phyloP scores from a whole-genome alignment of 2,797 vertebrate genomes.

The Paratrypauchen microcephalus region DNA sequence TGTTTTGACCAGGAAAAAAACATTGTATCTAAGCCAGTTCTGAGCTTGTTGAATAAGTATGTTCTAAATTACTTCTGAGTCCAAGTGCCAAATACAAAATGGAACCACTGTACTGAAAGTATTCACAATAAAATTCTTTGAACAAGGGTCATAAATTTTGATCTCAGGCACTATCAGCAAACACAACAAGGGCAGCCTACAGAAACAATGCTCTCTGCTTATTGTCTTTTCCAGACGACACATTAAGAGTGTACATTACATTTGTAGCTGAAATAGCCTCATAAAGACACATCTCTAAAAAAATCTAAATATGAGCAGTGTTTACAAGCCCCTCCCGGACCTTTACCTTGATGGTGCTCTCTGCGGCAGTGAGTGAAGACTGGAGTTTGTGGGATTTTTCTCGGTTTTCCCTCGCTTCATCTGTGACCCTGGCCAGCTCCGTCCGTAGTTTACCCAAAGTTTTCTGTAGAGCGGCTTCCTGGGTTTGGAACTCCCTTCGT shows the following conservation, averaged over 20 bases:
- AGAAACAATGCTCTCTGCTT: background rate
- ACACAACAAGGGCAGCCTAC: background rate
- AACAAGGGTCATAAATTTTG: background rate
- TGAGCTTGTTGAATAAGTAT: too few species aligned
- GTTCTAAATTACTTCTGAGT: background rate
- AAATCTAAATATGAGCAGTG: background rate
- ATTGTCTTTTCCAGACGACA: slow-evolving; percentile 9
- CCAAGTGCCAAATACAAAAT: background rate
- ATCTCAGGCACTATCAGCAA: background rate
- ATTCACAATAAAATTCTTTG: background rate
- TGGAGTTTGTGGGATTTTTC: slow-evolving; percentile 94
- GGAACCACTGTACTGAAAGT: background rate
- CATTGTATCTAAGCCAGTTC: too few species aligned
- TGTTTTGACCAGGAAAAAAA: too few species aligned
- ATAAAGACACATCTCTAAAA: background rate
- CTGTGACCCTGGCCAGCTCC: slow-evolving; percentile 89
- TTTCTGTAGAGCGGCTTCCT: slow-evolving; percentile 92
- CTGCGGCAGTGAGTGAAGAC: slow-evolving; percentile 78
- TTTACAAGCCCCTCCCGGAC: slow-evolving; percentile 4
- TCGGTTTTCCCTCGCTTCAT: slow-evolving; percentile 87
- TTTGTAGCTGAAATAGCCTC: slow-evolving; percentile 2
- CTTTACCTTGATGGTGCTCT: slow-evolving; percentile 86
- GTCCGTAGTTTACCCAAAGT: slow-evolving; percentile 89
- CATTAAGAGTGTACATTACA: slow-evolving; percentile 8
- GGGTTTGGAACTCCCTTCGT: slow-evolving; percentile 91